phyloP scores from a whole-genome alignment of 2,888 invertebrate genomes.

The Ypsolopha scabrella region DNA sequence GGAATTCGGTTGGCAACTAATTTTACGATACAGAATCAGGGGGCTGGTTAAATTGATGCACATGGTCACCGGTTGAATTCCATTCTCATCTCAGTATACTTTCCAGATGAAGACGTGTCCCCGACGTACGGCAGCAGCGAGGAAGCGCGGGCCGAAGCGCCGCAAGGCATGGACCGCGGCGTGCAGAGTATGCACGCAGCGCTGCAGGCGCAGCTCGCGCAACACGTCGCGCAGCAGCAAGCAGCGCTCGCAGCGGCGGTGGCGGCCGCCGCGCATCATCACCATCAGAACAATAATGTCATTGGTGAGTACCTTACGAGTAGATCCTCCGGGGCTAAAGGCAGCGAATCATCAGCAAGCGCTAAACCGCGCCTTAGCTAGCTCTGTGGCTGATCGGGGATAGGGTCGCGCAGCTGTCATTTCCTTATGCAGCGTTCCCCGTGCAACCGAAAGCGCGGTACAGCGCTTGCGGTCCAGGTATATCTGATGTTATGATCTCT shows the following conservation, averaged over 20 bases:
- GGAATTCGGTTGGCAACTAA: no score
- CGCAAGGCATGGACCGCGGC: constrained; percentile 27
- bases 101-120: constrained; percentile 44
- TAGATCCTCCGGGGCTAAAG: not conserved
- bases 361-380: no score
- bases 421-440: no score
- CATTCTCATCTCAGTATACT: not conserved
- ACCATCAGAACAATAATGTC: constrained; percentile 71
- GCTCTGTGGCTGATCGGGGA: no score
- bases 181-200: constrained; percentile 41
- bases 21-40: no score
- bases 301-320: constrained; percentile 54
- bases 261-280: constrained; percentile 71
- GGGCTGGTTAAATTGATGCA: no score
- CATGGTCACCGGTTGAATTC: no score
- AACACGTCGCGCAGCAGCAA: constrained; percentile 72
- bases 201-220: constrained; percentile 72
- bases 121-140: constrained; percentile 52
- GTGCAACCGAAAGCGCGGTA: no score
- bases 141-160: constrained; percentile 58
- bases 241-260: constrained; percentile 66
- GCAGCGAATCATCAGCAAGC: not conserved
- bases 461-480: no score
- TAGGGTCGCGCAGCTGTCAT: no score
- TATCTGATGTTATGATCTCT: not conserved